Evolutionary conservation across 1,140 invertebrate genomes (phyloP), one percentile per base, ranked within the genome.

Genomic region (Neelides sp.): DNA sequence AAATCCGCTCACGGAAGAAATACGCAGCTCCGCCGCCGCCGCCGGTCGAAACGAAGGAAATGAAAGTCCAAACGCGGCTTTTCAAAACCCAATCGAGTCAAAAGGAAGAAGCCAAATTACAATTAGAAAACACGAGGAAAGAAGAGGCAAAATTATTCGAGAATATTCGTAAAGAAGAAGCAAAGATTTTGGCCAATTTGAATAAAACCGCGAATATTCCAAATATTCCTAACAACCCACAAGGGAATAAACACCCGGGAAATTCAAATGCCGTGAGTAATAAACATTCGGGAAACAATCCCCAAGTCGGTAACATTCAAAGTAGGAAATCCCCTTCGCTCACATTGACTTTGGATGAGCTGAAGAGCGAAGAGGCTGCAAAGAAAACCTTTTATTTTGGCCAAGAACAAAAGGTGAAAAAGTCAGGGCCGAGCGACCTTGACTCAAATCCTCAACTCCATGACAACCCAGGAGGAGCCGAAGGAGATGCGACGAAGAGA

Each of bases 361-460:
- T 30, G 13, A 27, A 34, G 19, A n/a, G 2, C 7, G 10, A 26
- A 44, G 26, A 8, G 12, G 34, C 15, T n/a, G 35, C 20, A 30
- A 59, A 78, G 19, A 80, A 81, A 61, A 78, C 76, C 35, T 84
- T 83, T 66, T 85, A 85, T 64, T 83, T 84, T 61, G 81, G 81
- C 13, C n/a, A n/a, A n/a, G n/a, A n/a, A 15, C 26, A 44, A 30
- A 44, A 44, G 15, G 32, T 30, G n/a, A 44, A 44, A 24, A 44
- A 43, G 36, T 47, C 23, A 47, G 13, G 24, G 34, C n/a, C 45
- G 34, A 23, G 27, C 34, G 28, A 46, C 24, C n/a, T 17, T 10
- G 27, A 17, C 24, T 7, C 20, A 17, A 24, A 20, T 32, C 10
- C 19, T 12, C 12, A 10, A 5, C 4, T 20, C 20, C 26, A 28